A percentile compares a stretch with the other conserved stretches of the same genome.
Conservation (phyloP, 2,113 vertebrate genomes). For the Nematolebias whitei region DNA sequence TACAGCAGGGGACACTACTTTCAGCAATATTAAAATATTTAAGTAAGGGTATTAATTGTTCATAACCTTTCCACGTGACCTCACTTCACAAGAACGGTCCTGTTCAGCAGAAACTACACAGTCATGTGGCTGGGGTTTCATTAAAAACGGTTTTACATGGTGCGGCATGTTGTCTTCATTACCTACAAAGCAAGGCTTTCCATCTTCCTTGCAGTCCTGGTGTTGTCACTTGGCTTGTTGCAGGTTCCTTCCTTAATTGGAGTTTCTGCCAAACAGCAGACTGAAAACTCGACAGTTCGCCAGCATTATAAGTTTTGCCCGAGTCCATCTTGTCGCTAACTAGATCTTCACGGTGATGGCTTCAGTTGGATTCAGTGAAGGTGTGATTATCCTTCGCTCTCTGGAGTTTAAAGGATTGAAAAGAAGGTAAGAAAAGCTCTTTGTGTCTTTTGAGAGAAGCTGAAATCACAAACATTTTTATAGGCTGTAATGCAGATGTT, state of each 20-base stretch:
- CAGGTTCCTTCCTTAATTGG: slow-evolving; percentile 60
- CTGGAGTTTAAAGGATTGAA: slow-evolving; percentile 14
- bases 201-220: slow-evolving; percentile 8
- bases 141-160: neutral
- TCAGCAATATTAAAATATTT: too few relatives aligned
- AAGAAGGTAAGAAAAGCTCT: neutral
- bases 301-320: slow-evolving; percentile 31
- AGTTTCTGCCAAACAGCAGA: slow-evolving; percentile 48
- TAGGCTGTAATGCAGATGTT: too few relatives aligned
- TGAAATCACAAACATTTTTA: slow-evolving; percentile 2
- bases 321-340: slow-evolving; percentile 52
- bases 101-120: too few relatives aligned
- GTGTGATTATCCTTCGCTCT: slow-evolving; percentile 37
- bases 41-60: too few relatives aligned
- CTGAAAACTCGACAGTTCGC: slow-evolving; percentile 47
- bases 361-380: slow-evolving; percentile 22
- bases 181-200: slow-evolving; percentile 16
- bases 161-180: slow-evolving; percentile 36
- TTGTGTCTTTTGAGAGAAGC: neutral
- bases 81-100: too few relatives aligned
- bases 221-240: slow-evolving; percentile 56
- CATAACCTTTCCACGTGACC: too few relatives aligned
- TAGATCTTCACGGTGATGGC: slow-evolving; percentile 6
- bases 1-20: too few relatives aligned
- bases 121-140: neutral